Conservation (phyloP, 2,113 vertebrate species). For the Phrynosoma platyrhinos region DNA sequence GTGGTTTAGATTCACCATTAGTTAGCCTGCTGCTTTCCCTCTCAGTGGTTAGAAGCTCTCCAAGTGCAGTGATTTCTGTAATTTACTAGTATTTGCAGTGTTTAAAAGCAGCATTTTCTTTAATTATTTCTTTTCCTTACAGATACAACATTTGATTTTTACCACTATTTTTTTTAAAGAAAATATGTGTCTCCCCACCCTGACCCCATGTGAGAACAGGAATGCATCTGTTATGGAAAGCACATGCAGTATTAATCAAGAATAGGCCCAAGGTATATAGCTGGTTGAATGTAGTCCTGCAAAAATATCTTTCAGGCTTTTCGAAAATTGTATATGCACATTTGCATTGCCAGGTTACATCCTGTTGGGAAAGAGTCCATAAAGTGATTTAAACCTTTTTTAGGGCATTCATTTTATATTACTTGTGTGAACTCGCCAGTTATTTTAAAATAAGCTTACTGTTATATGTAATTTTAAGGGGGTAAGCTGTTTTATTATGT, state of each 20-base stretch:
- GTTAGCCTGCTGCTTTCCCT: constrained; percentile 26
- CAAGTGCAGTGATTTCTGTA: background rate
- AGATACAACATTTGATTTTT: background rate
- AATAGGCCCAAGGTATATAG: background rate
- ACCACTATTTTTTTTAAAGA: background rate
- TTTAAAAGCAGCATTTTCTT: constrained; percentile 1
- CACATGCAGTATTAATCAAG: constrained; percentile 25
- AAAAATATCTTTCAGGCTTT: constrained; percentile 26
- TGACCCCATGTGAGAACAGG: constrained; percentile 2
- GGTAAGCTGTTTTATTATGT: no score
- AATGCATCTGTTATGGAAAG: constrained; percentile 41
- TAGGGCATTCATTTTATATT: no score
- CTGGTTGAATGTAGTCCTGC: constrained; percentile 34
- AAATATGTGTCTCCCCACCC: background rate
- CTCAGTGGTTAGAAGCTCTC: constrained; percentile 17
- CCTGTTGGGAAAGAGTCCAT: constrained; percentile 19
- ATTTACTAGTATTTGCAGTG: constrained; percentile 21
- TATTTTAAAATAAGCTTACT: no score
- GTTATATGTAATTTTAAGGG: no score
- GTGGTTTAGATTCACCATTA: constrained; percentile 29
- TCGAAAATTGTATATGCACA: background rate
- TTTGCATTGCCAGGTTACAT: constrained; percentile 36
- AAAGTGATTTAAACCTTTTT: background rate
- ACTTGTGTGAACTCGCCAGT: no score
- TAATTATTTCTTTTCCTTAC: background rate